A percentile compares a stretch with the other conserved stretches of the same genome.
Evolutionary conservation across 2,888 invertebrate species (phyloP).

Genomic region (Sericinus montela): DNA sequence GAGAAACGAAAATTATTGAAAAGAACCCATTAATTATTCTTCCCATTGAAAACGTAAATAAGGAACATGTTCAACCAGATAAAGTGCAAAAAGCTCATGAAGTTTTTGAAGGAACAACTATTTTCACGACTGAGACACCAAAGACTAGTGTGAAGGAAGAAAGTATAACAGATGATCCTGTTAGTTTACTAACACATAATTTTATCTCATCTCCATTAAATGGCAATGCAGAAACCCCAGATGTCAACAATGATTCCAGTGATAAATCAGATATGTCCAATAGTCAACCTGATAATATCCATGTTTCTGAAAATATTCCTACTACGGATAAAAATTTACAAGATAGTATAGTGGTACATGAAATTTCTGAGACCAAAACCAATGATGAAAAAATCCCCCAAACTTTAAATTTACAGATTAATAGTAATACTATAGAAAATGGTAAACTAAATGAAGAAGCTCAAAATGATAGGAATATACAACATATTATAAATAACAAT

Average conservation of each 20-base stretch:
- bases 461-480: constrained; percentile 1
- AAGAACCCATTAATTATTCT: constrained; percentile 55
- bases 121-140: constrained; percentile 59
- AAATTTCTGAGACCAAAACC: not conserved
- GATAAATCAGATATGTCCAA: constrained; percentile 14
- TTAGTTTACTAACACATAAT: constrained; percentile 22
- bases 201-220: constrained; percentile 5
- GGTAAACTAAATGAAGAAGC: constrained; percentile 7
- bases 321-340: not conserved
- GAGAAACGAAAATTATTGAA: constrained; percentile 77
- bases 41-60: constrained; percentile 33
- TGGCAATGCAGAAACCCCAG: constrained; percentile 22
- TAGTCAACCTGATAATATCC: not conserved
- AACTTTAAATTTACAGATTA: not conserved
- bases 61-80: constrained; percentile 47
- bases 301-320: not conserved
- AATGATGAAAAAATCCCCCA: constrained; percentile 1
- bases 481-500: constrained; percentile 17
- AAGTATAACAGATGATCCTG: constrained; percentile 29
- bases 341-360: not conserved
- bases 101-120: constrained; percentile 84
- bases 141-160: constrained; percentile 22
- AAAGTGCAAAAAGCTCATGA: constrained; percentile 64
- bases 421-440: not conserved
- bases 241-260: constrained; percentile 20